Base-by-base conservation (phyloP, 2,797 vertebrate species). In the Moxostoma hubbsi region DNA sequence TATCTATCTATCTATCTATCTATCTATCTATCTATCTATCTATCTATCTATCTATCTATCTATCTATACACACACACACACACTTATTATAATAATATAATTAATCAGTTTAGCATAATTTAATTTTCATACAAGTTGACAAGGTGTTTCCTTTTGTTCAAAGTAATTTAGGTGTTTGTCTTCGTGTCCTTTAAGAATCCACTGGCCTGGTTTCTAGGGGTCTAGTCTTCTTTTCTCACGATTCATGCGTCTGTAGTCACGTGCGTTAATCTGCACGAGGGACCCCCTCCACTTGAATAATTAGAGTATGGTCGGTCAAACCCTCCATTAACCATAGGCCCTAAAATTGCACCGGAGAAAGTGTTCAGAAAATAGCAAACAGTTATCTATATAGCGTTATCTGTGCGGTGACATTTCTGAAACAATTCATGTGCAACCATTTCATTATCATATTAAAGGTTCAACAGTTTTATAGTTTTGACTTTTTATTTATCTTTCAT, bases 261-360 rank as follows among this genome's bases (percentile, higher is more conserved):
- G 81, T 88, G 87, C 12, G 86, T 86, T 83, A 85, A 82, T 76
- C 15, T 59, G 13, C 15, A 75, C 77, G 43, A 64, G 69, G 66
- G 64, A 84, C 73, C 61, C 45, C 77, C 64, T 79, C 85, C 79
- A 70, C 78, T 82, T 88, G 83, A 86, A 75, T 82, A 86, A 84
- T 87, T 85, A 86, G 75, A 86, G 85, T 77, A 87, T 87, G 83
- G 64, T 72, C 64, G 79, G 77, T 61, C 76, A 77, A 86, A 84
- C 82, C 84, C 75, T 80, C 77, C 87, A 84, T 87, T 87, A 87
- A 84, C 66, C 71, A 87, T 63, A 67, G 70, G 65, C 68, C 80
- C 36, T 76, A 55, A 81, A 81, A 67, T 70, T 72, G 49, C 74
- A 68, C 50, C 50, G 53, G 63, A 81, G 64, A 75, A 57, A 74